Evolutionary conservation across 2,113 vertebrate genomes (phyloP), one percentile per base, ranked within the genome.

Genomic region (Misgurnus mizolepis): DNA sequence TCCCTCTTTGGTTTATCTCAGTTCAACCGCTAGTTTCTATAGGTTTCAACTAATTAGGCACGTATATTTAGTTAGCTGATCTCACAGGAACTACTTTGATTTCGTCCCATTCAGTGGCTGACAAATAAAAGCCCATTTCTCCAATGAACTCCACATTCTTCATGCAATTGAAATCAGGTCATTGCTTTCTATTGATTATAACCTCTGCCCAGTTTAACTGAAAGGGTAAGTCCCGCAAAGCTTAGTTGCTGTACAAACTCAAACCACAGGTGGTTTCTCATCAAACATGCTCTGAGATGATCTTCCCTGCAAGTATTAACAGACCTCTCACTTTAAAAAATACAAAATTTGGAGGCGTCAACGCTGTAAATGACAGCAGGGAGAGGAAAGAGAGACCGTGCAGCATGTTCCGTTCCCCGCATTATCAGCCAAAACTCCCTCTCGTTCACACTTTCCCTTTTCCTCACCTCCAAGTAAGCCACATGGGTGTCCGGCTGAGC

Each of bases 401-500:
- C 3, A 60, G 79, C 22, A 34, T 56, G 61, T 73, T 67, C 53
- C 15, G 58, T 70, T 67, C 79, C 43, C 66, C 34, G 4, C 18
- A 40, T 39, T 55, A 68, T 75, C 34, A 5, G 43, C 77, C 71
- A 83, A 79, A 68, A 55, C 45, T 55, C 27, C 0, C 43, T 79
- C 68, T 47, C 39, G 5, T n/a, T 75, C 58, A 64, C 60, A 76
- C 73, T 64, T 64, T 75, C 58, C 39, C 45, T 67, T 55, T 79
- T 67, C 18, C 65, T 62, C 41, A 72, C 60, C 45, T 76, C 64
- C 73, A 66, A 68, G 7, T 49, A 4, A 75, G 50, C 49, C 70
- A 75, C 70, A 75, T 80, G 79, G 79, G 64, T 3, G 6, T 65
- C 70, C 7, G 64, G 18, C 40, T 47, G 1, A 67, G 64, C 70